Conservation (phyloP, 2,888 invertebrate genomes). For the Acleris holmiana region DNA sequence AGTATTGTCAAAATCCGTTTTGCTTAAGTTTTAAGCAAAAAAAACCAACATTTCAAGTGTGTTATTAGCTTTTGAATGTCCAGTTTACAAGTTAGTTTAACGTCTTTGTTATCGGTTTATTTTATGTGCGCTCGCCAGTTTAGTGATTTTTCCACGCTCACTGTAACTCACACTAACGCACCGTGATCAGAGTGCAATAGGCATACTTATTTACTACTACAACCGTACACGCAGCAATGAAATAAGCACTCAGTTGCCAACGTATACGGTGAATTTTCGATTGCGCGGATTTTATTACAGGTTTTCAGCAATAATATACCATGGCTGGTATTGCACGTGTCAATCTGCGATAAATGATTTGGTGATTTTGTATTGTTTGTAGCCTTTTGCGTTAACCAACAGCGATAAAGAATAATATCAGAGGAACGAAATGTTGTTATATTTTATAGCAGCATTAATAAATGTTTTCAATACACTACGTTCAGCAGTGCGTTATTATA, state of each 20-base stretch:
- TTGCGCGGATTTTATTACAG: slow-evolving; percentile 20
- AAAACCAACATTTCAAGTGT: slow-evolving; percentile 35
- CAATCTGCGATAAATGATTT: slow-evolving; percentile 37
- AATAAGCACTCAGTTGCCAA: slow-evolving; percentile 2
- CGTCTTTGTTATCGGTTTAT: slow-evolving; percentile 62
- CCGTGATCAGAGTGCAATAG: slow-evolving; percentile 32
- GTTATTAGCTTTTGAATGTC: slow-evolving; percentile 50
- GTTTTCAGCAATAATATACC: slow-evolving; percentile 37
- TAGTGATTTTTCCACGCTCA: slow-evolving; percentile 57
- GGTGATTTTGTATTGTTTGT: slow-evolving; percentile 37
- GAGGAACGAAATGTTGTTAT: slow-evolving; percentile 19
- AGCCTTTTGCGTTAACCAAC: slow-evolving; percentile 29
- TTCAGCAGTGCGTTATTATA: background rate
- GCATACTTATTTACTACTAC: slow-evolving; percentile 23
- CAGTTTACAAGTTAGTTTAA: slow-evolving; percentile 56
- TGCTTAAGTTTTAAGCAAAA: background rate
- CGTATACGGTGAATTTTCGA: background rate
- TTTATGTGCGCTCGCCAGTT: slow-evolving; percentile 60
- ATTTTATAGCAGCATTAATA: slow-evolving; percentile 7
- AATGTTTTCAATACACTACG: slow-evolving; percentile 18
- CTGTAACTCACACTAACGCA: slow-evolving; percentile 39
- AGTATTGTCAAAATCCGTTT: background rate
- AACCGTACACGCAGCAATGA: background rate
- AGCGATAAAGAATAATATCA: slow-evolving; percentile 31
- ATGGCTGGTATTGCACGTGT: slow-evolving; percentile 37